Base-by-base conservation (phyloP, 2,888 invertebrate species). In the Agonum fuliginosum region DNA sequence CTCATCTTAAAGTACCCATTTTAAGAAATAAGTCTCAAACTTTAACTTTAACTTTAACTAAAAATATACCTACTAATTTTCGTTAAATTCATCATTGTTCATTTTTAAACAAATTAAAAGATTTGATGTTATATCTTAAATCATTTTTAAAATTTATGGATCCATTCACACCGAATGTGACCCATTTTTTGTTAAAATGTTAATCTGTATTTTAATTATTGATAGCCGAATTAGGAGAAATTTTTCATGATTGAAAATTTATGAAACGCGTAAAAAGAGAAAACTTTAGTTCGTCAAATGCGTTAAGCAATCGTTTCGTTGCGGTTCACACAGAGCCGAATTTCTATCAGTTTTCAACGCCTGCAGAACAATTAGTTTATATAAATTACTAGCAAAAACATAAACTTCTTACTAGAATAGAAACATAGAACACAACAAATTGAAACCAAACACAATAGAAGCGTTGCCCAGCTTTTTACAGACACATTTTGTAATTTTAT, bases 231-330 rank as follows among this genome's bases (percentile, higher is more conserved):
- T 54, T 54, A 12, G 12, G 54, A 54, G 54, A 54, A 54, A 54
- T 54, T 46, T 54, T 54, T 22, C 22, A 37, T 24, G 24, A 54
- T 54, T 54, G 24, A 54, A 51, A 54, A 54, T 54, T 54, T 54
- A 54, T 54, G 19, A 54, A 54, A n/a, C 22, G 54, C 54, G 54
- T 54, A 54, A 54, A 54, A 54, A 54, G 54, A 54, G 54, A 54
- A 54, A 54, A 54, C 54, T 54, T 54, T 5, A 12, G n/a, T n/a
- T 54, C 54, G 51, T 10, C 22, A 22, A 54, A 54, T 24, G 12
- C 54, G 12, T 54, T 54, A 12, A 54, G 54, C 54, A 54, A 54
- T 54, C 54, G 24, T 10, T 54, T 54, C 54, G 24, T 54, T 54
- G 20, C 24, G 22, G 51, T 51, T 51, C 51, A 22, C n/a, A 51